Base-by-base conservation (phyloP, 2,797 vertebrate species). In the Coregonus sp. region DNA sequence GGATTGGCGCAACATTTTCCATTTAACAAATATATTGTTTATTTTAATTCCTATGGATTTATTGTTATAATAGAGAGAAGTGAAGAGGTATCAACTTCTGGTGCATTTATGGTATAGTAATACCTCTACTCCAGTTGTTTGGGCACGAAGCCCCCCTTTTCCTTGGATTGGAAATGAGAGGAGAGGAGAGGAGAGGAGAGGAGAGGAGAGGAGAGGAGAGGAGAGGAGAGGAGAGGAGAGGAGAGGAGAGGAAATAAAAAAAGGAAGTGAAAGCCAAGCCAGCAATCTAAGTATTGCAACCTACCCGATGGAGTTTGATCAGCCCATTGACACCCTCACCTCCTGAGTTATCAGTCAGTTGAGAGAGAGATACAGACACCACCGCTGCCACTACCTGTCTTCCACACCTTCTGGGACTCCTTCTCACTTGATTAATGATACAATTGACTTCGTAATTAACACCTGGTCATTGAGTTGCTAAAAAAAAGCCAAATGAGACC, bases 361-460 rank as follows among this genome's bases (percentile, higher is more conserved):
- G 31, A 56, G 68, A 12, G 69, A 51, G 11, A 12, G 40, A 47
- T 11, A 12, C 40, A 47, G 40, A 47, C 9, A 47, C 9, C 9
- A 47, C 40, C 56, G 4, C 16, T 59, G 78, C 79, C 78, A 79
- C 81, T 86, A 86, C 83, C 89, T 82, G 82, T 47, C 9, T 47
- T 89, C 90, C 82, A 75, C 83, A 86, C 85, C 84, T 89, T 89
- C 84, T 84, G 86, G 86, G 85, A 86, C 11, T 47, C 40, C 82
- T 90, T 75, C 78, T 85, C 83, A 80, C 84, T 90, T 94, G 92
- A 94, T 94, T 93, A 93, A 94, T 93, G 90, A 90, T 89, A 92
- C 90, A 89, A 90, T 91, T 90, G 93, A 91, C 88, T 91, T 84
- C 0, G 89, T 92, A 92, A 94, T 95, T 93, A 95, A 93, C 90